A percentile compares a stretch with the other conserved stretches of the same genome.
Evolutionary conservation across 2,797 vertebrate genomes (phyloP).

Genomic region (Falco naumanni): DNA sequence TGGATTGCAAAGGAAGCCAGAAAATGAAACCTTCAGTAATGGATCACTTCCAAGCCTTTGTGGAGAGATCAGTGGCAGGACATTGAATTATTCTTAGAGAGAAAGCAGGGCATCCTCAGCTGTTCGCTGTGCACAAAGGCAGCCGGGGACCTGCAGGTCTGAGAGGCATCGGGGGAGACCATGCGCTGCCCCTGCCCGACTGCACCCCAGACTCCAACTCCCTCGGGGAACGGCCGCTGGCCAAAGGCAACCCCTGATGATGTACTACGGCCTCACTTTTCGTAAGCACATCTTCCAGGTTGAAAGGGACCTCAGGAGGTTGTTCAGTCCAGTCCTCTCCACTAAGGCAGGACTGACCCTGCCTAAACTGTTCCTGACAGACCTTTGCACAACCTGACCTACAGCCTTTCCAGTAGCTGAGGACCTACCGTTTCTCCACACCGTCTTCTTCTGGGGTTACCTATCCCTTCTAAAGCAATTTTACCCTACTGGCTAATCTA

Average conservation of each 20-base stretch:
- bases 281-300: neutral
- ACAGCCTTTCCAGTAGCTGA: neutral
- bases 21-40: neutral
- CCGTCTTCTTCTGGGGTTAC: neutral
- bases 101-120: neutral
- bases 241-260: neutral
- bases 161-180: fast-evolving
- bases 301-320: neutral
- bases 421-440: neutral
- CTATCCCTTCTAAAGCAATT: neutral
- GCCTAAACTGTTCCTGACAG: neutral
- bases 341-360: neutral
- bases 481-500: neutral
- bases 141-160: neutral
- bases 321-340: neutral
- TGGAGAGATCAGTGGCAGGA: neutral
- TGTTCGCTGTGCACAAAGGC: neutral
- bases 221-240: fast-evolving
- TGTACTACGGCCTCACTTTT: neutral
- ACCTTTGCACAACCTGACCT: neutral
- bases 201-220: neutral
- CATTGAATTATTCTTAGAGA: neutral
- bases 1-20: neutral
- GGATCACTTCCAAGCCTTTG: slow-evolving; percentile 28
- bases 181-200: neutral